Percentiles rank a stretch among this genome's conserved stretches.
phyloP scores from a whole-genome alignment of 30 jellyfish, hydroid and myxozoan genomes.

The Hydractinia echinata region DNA sequence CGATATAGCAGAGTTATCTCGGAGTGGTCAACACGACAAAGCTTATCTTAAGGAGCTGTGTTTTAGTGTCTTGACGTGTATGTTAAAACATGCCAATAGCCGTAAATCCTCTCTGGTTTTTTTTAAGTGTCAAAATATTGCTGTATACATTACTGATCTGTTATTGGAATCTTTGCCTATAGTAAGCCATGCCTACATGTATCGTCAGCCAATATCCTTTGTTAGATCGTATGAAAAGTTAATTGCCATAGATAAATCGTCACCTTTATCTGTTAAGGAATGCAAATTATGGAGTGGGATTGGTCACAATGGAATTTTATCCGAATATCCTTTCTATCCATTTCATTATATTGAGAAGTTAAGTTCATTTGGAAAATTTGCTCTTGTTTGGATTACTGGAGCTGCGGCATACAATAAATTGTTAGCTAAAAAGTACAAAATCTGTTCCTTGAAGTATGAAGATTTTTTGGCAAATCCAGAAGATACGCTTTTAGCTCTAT shows the following conservation, averaged over 20 bases:
- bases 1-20: conserved; percentile 29
- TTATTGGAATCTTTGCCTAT: conserved; percentile 17
- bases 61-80: conserved; percentile 2
- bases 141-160: conserved; percentile 23
- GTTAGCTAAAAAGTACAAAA: neutral
- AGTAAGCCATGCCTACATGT: conserved; percentile 26
- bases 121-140: conserved; percentile 23
- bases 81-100: conserved; percentile 19
- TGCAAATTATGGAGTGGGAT: neutral
- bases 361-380: neutral
- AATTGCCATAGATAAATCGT: neutral
- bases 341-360: neutral
- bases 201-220: conserved; percentile 25
- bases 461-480: conserved; percentile 23
- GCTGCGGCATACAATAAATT: conserved; percentile 8
- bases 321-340: neutral
- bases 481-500: neutral
- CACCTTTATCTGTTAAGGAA: neutral
- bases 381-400: conserved; percentile 29
- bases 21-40: neutral
- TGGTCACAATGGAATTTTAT: conserved; percentile 4
- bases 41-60: conserved; percentile 2
- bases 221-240: conserved; percentile 27
- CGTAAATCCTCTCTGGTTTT: conserved; percentile 10
- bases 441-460: conserved; percentile 26